phyloP scores from a whole-genome alignment of 2,888 invertebrate species.

The Phrixothrix hirtus region DNA sequence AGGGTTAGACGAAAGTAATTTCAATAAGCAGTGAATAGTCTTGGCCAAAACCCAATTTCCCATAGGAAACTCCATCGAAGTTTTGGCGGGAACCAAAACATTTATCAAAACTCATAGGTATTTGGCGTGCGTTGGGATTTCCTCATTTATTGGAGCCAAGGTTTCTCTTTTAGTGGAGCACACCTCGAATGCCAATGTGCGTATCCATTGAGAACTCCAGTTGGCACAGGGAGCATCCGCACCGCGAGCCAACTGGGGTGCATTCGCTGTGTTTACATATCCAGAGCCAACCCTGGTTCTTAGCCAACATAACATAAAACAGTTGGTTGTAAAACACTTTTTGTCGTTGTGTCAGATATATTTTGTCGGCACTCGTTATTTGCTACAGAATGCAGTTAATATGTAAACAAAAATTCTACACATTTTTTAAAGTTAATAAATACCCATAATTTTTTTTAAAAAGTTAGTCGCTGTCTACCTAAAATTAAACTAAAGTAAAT shows the following conservation, averaged over 20 bases:
- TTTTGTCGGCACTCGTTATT: neutral
- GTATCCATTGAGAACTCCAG: constrained; percentile 49
- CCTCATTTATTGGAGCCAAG: constrained; percentile 46
- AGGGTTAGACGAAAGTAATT: constrained; percentile 14
- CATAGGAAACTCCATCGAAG: constrained; percentile 30
- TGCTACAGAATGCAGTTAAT: no score
- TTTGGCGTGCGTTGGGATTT: constrained; percentile 47
- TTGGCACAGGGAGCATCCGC: constrained; percentile 48
- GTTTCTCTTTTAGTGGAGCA: constrained; percentile 41
- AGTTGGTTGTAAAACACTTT: constrained; percentile 22
- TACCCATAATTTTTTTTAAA: no score
- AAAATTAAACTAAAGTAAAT: constrained; percentile 16
- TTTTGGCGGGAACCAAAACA: constrained; percentile 43
- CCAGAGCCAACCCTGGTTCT: constrained; percentile 37
- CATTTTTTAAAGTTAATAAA: no score
- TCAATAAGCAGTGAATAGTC: constrained; percentile 26
- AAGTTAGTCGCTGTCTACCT: neutral
- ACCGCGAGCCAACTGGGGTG: constrained; percentile 48
- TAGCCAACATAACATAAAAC: constrained; percentile 21
- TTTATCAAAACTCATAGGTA: constrained; percentile 43
- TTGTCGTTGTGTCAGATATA: constrained; percentile 1
- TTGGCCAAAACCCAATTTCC: constrained; percentile 33
- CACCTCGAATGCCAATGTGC: constrained; percentile 44
- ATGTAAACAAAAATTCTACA: no score
- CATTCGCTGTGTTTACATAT: constrained; percentile 37